Evolutionary conservation across 2,888 invertebrate genomes (phyloP).

Genomic region (Fragum whitleyi): DNA sequence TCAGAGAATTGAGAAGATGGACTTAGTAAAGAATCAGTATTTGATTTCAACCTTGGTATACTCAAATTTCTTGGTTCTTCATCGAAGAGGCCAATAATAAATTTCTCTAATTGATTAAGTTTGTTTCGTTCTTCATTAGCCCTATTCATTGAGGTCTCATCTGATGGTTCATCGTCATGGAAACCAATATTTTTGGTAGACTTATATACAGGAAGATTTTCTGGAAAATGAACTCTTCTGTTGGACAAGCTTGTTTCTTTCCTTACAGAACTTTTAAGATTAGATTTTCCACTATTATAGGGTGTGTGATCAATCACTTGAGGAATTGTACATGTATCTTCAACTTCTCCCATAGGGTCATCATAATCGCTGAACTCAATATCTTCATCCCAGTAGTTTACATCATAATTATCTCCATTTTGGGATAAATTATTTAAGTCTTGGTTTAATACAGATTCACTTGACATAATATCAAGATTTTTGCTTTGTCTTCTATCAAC

Average conservation of each 20-base stretch:
- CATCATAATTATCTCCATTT: conserved; percentile 13
- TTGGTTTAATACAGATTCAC: background rate
- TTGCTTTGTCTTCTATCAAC: conserved; percentile 4
- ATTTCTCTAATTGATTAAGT: conserved; percentile 53
- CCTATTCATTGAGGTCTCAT: background rate
- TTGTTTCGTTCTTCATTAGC: conserved; percentile 39
- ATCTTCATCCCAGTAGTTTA: conserved; percentile 24
- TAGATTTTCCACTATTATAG: conserved; percentile 41
- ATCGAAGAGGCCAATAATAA: conserved; percentile 58
- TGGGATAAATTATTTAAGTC: background rate
- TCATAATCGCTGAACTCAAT: conserved; percentile 18
- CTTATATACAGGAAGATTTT: conserved; percentile 56
- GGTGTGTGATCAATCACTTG: conserved; percentile 55
- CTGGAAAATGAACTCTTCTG: conserved; percentile 50
- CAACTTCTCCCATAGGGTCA: background rate
- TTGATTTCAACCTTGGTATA: background rate
- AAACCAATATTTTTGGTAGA: conserved; percentile 28
- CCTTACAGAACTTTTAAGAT: conserved; percentile 35
- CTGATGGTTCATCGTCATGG: background rate
- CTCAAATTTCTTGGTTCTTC: conserved; percentile 50
- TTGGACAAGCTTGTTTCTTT: conserved; percentile 37
- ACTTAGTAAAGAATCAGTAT: background rate
- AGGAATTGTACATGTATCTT: conserved; percentile 22
- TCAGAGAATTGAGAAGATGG: background rate
- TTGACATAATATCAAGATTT: background rate